Evolutionary conservation across 2,797 vertebrate genomes (phyloP), one percentile per base, ranked within the genome.

Genomic region (Myotis findleyi): DNA sequence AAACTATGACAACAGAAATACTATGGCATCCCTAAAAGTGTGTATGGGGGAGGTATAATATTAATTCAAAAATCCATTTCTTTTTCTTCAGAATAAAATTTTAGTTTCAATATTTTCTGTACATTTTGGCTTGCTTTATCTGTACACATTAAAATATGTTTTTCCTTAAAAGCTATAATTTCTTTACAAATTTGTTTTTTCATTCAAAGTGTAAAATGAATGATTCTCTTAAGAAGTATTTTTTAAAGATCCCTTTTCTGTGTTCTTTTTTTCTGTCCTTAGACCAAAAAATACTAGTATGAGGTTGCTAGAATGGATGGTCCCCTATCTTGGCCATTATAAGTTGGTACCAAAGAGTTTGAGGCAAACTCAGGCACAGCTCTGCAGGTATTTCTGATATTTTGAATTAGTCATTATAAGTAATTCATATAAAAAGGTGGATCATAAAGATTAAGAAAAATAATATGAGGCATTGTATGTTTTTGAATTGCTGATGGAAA

Each of bases 401-500:
- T 95, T 86, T 87, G 69, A 20, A 36, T 79, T 36, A 75, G 33
- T 68, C 62, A 44, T 44, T 82, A 95, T 57, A 96, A 94, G 94
- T 59, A 93, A 93, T 96, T 96, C 72, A 93, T 69, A 93, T 84
- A 75, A 76, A 92, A 93, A 87, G 62, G 66, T 77, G 14, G 84
- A 87, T n/a, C n/a, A 82, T n/a, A 84, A 73, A 84, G 73, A 95
- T 75, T 44, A 81, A 81, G 17, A 89, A 49, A 80, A 92, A 96
- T 81, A 81, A 81, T 59, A 51, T 17, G 69, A 92, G 91, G 13
- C 14, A 71, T 0, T 83, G 18, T 93, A 73, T 76, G 49, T 69
- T 94, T 95, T 38, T 93, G 18, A 94, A 94, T 85, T 75, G 92
- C 76, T 92, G 36, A 77, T 81, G 23, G 33, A 93, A 93, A 93